Evolutionary conservation across 2,888 invertebrate genomes (phyloP).

Genomic region (Pseudoips prasinana): DNA sequence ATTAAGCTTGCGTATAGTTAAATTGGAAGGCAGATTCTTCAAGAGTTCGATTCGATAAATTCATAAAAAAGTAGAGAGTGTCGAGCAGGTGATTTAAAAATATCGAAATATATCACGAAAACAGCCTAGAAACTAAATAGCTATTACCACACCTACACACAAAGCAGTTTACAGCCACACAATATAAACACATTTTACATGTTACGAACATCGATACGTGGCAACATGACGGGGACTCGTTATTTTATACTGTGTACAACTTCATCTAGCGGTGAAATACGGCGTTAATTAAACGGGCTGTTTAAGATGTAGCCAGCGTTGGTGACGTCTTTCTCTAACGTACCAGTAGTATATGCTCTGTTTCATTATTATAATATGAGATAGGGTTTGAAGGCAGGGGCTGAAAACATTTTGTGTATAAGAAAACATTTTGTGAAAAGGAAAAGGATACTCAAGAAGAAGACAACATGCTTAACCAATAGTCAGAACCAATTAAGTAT

Average conservation of each 20-base stretch:
- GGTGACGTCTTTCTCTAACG: slow-evolving; percentile 30
- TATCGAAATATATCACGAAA: no score
- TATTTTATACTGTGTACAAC: slow-evolving; percentile 35
- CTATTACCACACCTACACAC: no score
- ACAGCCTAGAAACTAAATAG: no score
- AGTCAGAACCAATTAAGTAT: no score
- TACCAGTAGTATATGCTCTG: slow-evolving; percentile 29
- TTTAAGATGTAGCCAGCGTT: slow-evolving; percentile 14
- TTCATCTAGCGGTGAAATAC: slow-evolving; percentile 37
- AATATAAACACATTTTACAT: background rate
- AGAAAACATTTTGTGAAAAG: no score
- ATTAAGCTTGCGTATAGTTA: no score
- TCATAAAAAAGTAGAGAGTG: no score
- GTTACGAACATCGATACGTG: slow-evolving; percentile 11
- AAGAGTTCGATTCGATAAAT: no score
- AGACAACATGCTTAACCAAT: no score
- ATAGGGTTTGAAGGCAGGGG: slow-evolving; percentile 21
- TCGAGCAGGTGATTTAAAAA: no score
- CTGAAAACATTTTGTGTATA: slow-evolving; percentile 36
- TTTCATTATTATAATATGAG: slow-evolving; percentile 43
- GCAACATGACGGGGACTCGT: slow-evolving; percentile 25
- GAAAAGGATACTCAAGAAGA: no score
- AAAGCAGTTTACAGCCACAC: slow-evolving; percentile 7
- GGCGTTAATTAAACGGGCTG: slow-evolving; percentile 31
- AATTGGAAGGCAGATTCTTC: no score